A percentile compares a stretch with the other conserved stretches of the same genome.
phyloP scores from a whole-genome alignment of 2,113 vertebrate genomes.

The Plecturocebus donacophilus region DNA sequence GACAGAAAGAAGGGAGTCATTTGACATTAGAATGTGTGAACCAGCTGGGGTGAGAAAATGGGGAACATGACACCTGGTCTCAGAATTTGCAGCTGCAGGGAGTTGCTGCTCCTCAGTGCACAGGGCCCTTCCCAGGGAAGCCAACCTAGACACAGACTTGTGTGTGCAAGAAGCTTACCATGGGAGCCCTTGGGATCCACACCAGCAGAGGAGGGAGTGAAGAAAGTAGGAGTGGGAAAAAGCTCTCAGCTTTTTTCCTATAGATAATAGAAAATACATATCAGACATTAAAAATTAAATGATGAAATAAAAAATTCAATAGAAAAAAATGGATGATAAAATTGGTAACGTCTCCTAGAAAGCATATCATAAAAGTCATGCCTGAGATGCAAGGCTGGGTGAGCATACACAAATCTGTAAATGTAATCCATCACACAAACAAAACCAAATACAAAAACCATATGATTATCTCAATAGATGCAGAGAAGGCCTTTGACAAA shows the following conservation, averaged over 20 bases:
- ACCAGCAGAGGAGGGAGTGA: rapidly evolving
- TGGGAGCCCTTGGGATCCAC: background rate
- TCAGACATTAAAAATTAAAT: background rate
- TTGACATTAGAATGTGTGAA: background rate
- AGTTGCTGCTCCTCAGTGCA: background rate
- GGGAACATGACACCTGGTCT: background rate
- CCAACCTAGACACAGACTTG: background rate
- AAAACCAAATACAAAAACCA: too few relatives aligned
- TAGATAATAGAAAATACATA: background rate
- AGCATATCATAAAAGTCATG: background rate
- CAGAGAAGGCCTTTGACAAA: too few relatives aligned
- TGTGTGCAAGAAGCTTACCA: background rate
- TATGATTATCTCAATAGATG: too few relatives aligned
- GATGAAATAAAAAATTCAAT: background rate
- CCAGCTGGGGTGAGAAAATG: too few relatives aligned
- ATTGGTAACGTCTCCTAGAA: background rate
- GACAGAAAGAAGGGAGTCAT: background rate
- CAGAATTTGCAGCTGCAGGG: background rate
- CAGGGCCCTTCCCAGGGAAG: background rate
- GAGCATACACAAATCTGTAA: too few relatives aligned
- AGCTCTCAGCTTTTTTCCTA: background rate
- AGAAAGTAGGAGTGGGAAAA: background rate
- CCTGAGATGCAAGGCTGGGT: too few relatives aligned
- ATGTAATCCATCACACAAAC: too few relatives aligned
- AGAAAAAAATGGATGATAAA: background rate